Evolutionary conservation across 2,113 vertebrate species (phyloP).

Genomic region (Stomatorhinus ivindoensis): DNA sequence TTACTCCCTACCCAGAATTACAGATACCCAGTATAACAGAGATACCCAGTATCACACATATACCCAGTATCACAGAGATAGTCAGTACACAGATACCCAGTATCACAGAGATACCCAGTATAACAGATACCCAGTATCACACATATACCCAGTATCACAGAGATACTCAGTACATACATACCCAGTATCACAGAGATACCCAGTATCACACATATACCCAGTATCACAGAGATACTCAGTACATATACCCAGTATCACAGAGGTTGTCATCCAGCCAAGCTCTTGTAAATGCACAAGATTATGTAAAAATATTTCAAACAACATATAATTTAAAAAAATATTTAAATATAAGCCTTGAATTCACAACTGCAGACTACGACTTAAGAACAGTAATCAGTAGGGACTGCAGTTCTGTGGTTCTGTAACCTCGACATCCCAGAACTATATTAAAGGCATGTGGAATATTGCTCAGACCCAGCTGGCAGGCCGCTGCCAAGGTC

Average conservation of each 20-base stretch:
- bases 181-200: background rate
- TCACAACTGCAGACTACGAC: slow-evolving; percentile 12
- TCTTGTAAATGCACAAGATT: background rate
- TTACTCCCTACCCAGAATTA: too few species aligned
- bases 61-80: too few species aligned
- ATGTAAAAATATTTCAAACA: background rate
- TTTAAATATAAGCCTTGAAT: background rate
- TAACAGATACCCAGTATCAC: too few species aligned
- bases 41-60: too few species aligned
- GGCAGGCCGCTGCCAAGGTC: background rate
- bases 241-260: background rate
- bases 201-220: background rate
- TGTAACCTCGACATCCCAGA: slow-evolving; percentile 12
- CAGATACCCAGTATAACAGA: too few species aligned
- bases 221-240: background rate
- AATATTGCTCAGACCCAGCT: slow-evolving; percentile 24
- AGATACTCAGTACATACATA: too few species aligned
- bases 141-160: too few species aligned
- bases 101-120: too few species aligned
- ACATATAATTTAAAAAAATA: background rate
- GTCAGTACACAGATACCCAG: too few species aligned
- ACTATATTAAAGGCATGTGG: slow-evolving; percentile 8
- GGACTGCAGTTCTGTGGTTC: slow-evolving; percentile 30
- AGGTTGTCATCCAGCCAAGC: background rate
- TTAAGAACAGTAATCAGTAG: background rate